These are phyloP conservation scores for Craseonycteris thonglongyai DNA, from an alignment of 2,113 vertebrate genomes.

Conservation along the genomic window DNA sequence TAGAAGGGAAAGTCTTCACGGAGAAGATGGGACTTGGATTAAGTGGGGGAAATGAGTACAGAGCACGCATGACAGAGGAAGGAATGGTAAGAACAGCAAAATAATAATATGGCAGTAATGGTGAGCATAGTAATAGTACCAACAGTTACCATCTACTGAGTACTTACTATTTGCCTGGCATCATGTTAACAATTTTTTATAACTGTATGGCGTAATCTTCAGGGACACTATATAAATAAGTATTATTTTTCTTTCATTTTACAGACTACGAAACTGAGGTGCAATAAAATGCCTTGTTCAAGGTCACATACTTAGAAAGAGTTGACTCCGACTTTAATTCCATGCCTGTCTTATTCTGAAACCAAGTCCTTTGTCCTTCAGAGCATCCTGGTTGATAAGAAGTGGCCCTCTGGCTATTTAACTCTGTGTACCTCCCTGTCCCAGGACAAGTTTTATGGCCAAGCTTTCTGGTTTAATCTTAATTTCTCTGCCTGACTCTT, in stretches of 20 bases:
- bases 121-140: background rate
- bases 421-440: background rate
- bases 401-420: background rate
- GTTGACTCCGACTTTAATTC: background rate
- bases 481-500: background rate
- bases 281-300: background rate
- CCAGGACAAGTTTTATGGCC: background rate
- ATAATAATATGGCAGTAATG: accelerated
- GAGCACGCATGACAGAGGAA: background rate
- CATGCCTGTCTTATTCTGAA: background rate
- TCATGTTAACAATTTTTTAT: background rate
- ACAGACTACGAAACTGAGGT: background rate
- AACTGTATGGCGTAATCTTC: background rate
- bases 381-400: background rate
- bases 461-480: background rate
- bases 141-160: no score
- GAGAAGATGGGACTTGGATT: background rate
- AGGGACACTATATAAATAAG: background rate
- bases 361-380: background rate
- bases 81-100: background rate
- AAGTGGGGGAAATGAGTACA: background rate
- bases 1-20: background rate
- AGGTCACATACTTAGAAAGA: background rate
- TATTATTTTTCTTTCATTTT: background rate
- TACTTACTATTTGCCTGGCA: no score